Conservation (phyloP, 2,888 invertebrate genomes). For the Xestia rhomboidea region DNA sequence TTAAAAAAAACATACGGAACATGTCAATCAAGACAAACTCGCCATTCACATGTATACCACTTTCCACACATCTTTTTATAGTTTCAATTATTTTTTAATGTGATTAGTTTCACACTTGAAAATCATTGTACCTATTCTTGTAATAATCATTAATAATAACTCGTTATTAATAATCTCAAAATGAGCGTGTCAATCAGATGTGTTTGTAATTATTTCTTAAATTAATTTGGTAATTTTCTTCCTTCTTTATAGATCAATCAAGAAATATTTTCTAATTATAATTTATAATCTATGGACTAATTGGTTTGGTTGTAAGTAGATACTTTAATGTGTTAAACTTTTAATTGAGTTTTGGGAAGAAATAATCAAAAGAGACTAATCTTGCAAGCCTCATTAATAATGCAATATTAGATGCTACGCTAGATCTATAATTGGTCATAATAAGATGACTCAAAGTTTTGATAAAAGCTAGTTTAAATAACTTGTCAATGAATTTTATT, state of each 20-base stretch:
- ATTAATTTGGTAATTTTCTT: constrained; percentile 33
- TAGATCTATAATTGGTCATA: background rate
- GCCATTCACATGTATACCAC: background rate
- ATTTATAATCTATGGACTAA: constrained; percentile 21
- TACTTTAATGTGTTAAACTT: constrained; percentile 4
- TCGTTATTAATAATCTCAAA: constrained; percentile 40
- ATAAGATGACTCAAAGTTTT: no score
- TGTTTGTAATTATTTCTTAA: constrained; percentile 37
- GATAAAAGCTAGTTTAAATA: no score
- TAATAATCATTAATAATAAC: constrained; percentile 28
- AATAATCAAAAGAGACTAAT: constrained; percentile 3
- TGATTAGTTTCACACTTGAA: constrained; percentile 49
- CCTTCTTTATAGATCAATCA: constrained; percentile 33
- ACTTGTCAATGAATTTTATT: no score
- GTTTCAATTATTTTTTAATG: constrained; percentile 51
- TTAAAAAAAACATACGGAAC: constrained; percentile 43
- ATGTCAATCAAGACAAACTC: background rate
- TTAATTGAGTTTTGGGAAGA: constrained; percentile 26
- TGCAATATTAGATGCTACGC: background rate
- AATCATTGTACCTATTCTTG: constrained; percentile 24
- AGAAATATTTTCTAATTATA: constrained; percentile 29
- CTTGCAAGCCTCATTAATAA: background rate
- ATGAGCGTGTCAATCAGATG: constrained; percentile 51
- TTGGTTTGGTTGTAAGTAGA: constrained; percentile 20
- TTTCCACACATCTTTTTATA: constrained; percentile 35